A percentile compares a stretch with the other conserved stretches of the same genome.
Conservation (phyloP, 2,888 invertebrate species). For the Sturmia bella region DNA sequence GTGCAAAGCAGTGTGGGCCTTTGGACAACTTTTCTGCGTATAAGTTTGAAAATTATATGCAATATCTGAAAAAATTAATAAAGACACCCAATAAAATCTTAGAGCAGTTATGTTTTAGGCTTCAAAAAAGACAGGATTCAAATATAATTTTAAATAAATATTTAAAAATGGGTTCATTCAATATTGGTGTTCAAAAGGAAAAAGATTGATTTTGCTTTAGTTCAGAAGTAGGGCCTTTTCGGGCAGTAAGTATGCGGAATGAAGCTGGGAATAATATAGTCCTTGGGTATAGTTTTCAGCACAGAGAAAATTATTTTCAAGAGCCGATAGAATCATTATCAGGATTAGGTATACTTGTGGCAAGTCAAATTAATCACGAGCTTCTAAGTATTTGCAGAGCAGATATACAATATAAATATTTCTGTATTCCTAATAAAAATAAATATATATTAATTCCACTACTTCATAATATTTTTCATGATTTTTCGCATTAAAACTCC, state of each 20-base stretch:
- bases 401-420: constrained; percentile 51
- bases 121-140: constrained; percentile 1
- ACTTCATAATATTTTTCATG: no score
- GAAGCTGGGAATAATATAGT: constrained; percentile 24
- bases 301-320: constrained; percentile 47
- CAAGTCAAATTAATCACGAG: constrained; percentile 31
- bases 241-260: constrained; percentile 14
- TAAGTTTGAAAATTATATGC: constrained; percentile 24
- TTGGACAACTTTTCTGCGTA: constrained; percentile 11
- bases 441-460: constrained; percentile 54
- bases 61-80: constrained; percentile 6
- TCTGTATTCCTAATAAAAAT: constrained; percentile 53
- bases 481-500: constrained; percentile 43
- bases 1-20: constrained; percentile 21
- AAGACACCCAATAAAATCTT: constrained; percentile 38
- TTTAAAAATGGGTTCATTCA: constrained; percentile 49
- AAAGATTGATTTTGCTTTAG: constrained; percentile 53
- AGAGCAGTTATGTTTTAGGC: constrained; percentile 23
- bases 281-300: constrained; percentile 45
- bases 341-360: constrained; percentile 46
- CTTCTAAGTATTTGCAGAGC: constrained; percentile 25
- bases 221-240: constrained; percentile 23
- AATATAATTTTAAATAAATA: constrained; percentile 19
- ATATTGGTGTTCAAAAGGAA: constrained; percentile 44
- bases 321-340: constrained; percentile 54